Percentiles rank a stretch among this genome's conserved stretches.
Conservation (phyloP, 2,113 vertebrate species). For the Motacilla alba region DNA sequence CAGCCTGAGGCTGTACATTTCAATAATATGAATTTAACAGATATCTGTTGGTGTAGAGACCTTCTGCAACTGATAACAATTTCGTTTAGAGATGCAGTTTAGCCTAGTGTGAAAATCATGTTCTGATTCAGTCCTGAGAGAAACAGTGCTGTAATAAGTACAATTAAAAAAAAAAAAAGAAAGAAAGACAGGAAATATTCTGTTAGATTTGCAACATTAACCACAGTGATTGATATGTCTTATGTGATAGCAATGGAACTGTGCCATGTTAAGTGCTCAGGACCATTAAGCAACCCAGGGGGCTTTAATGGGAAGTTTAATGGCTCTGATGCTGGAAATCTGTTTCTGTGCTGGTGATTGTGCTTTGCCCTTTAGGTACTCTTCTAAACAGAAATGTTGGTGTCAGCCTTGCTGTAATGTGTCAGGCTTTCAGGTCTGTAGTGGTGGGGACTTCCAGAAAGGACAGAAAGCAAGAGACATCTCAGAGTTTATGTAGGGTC, state of each 20-base stretch:
- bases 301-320: background rate
- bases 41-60: background rate
- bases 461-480: background rate
- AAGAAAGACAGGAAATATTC: background rate
- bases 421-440: background rate
- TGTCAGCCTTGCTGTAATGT: background rate
- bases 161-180: background rate
- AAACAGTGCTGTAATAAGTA: background rate
- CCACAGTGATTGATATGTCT: background rate
- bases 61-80: background rate
- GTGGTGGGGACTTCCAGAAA: background rate
- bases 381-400: background rate
- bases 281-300: background rate
- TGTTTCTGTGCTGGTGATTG: background rate
- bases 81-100: background rate
- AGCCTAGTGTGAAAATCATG: background rate
- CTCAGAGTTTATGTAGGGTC: background rate
- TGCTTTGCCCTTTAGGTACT: background rate
- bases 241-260: background rate
- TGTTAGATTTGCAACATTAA: slow-evolving; percentile 42
- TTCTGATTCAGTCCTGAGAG: background rate
- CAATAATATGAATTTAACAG: background rate
- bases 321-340: slow-evolving; percentile 5
- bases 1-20: background rate
- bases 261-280: background rate